Evolutionary conservation across 2,888 invertebrate genomes (phyloP), one percentile per base, ranked within the genome.

Genomic region (Drosophila basisetae): DNA sequence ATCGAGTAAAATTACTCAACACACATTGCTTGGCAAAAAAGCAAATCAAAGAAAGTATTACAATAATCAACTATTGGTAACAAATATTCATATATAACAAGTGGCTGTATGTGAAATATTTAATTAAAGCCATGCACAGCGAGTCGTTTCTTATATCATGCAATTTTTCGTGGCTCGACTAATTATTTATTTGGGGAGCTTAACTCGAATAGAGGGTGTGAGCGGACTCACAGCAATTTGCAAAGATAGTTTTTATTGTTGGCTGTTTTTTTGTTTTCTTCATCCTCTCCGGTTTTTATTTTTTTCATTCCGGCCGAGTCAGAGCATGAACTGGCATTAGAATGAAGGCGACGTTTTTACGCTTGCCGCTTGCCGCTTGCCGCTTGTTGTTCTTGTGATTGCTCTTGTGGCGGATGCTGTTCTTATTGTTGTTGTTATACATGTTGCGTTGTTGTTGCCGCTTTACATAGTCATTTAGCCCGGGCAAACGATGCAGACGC

Each of bases 341-440:
- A 90, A 89, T 89, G 83, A 83, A 76, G 82, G 87, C 86, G 72
- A 76, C 82, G 78, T 84, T 86, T 86, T 86, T 83, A 73, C 85
- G 84, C 85, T 79, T 61, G 65, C 49, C 56, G 73, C 59, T 28
- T 67, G 49, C n/a, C 85, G 84, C 85, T 79, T 61, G 65, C 49
- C 56, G 73, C 59, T 28, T 67, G 49, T 65, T 80, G 69, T 70
- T 69, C 55, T 68, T 68, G 30, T 62, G 68, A 68, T 68, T 68
- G 68, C 68, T 74, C 63, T 76, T 73, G 76, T 60, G 59, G 69
- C 63, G 59, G 49, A 37, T 64, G n/a, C 33, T 64, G 39, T 54
- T 69, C 25, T 47, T 47, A 25, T 25, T 47, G 25, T 28, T 55
- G n/a, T 37, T 28, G n/a, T 49, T 39, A 13, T 53, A 33, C 10